phyloP scores from a whole-genome alignment of 2,888 invertebrate genomes.

The Polydrusus pterygomalis region DNA sequence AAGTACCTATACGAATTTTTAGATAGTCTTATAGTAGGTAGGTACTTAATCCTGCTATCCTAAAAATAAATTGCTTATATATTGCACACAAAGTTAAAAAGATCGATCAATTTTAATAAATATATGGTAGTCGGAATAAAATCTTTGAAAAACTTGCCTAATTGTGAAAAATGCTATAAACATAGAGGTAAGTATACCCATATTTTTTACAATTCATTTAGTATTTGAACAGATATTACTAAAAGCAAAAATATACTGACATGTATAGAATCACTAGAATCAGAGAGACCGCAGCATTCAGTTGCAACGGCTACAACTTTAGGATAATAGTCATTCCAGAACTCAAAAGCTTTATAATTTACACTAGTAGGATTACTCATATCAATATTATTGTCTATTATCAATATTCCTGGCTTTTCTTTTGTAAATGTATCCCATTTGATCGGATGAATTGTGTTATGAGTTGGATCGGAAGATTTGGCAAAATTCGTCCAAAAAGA shows the following conservation, averaged over 20 bases:
- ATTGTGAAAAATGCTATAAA: too few species aligned
- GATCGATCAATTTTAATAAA: background rate
- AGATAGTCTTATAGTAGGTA: too few species aligned
- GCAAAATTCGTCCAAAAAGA: constrained; percentile 87
- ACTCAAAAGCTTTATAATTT: constrained; percentile 85
- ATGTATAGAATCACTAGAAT: constrained; percentile 31
- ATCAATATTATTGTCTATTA: constrained; percentile 85
- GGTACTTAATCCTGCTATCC: too few species aligned
- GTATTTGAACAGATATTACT: background rate
- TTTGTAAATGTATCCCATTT: constrained; percentile 84
- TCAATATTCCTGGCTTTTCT: constrained; percentile 81
- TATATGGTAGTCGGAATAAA: background rate
- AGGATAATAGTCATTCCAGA: constrained; percentile 91
- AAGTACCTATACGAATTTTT: too few species aligned
- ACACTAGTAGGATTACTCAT: constrained; percentile 81
- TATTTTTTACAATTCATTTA: background rate
- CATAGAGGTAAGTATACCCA: background rate
- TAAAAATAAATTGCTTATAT: too few species aligned
- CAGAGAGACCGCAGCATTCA: constrained; percentile 79
- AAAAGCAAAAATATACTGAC: constrained; percentile 20
- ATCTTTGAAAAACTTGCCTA: background rate
- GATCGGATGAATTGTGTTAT: constrained; percentile 80
- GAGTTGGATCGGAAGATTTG: constrained; percentile 82
- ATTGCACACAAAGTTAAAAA: too few species aligned
- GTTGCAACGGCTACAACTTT: constrained; percentile 82